Conservation (phyloP, 2,797 vertebrate genomes). For the Onychomys leucogaster region DNA sequence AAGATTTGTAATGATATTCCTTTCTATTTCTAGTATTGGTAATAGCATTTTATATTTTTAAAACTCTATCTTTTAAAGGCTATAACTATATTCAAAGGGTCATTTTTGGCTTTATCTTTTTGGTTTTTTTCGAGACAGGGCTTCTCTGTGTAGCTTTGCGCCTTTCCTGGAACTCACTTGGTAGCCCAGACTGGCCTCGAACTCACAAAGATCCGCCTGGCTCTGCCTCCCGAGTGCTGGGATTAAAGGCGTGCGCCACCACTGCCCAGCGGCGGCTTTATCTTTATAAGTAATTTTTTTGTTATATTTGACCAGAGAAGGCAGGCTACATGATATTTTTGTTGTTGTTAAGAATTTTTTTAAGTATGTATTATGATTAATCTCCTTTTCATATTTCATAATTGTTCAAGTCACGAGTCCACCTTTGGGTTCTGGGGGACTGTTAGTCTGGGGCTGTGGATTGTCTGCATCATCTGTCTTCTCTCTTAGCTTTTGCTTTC, state of each 20-base stretch:
- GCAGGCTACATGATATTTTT: constrained; percentile 10
- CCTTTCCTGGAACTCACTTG: no score
- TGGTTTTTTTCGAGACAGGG: no score
- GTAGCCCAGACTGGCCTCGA: no score
- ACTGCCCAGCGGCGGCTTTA: no score
- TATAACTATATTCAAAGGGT: background rate
- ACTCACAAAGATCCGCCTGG: no score
- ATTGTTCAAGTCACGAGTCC: background rate
- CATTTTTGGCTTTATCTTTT: background rate
- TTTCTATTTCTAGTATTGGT: constrained; percentile 5
- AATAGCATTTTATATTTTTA: background rate
- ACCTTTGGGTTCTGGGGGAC: constrained; percentile 1
- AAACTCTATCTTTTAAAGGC: background rate
- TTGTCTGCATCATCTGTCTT: constrained; percentile 25
- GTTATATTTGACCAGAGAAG: constrained; percentile 45
- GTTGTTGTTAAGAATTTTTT: constrained; percentile 6
- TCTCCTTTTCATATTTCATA: background rate
- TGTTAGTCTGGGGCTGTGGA: constrained; percentile 15
- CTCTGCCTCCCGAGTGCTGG: no score
- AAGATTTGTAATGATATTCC: constrained; percentile 16
- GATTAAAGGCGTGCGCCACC: no score
- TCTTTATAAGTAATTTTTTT: background rate
- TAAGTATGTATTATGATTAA: background rate
- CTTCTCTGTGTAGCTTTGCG: no score
- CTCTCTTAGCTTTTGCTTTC: background rate